Evolutionary conservation across 2,888 invertebrate species (phyloP), one percentile per base, ranked within the genome.

Genomic region (Xanthorhoe spadicearia): DNA sequence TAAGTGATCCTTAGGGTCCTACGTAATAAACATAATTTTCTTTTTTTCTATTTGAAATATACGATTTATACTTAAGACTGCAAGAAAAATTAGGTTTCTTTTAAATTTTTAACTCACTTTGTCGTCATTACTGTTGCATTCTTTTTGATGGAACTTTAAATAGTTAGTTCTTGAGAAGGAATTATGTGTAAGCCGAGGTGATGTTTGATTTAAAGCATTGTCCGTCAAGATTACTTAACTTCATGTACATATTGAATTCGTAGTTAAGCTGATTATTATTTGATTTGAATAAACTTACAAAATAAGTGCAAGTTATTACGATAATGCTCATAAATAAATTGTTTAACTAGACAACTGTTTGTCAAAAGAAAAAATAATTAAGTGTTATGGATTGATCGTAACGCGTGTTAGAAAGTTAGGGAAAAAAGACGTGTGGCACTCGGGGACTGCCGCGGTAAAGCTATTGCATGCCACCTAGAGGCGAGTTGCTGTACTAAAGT

Each of bases 301-400:
- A 17, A 9, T 61, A 46, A 46, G 46, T n/a, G 32, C 49, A 7
- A 52, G 43, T 54, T 61, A 61, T 46, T 74, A 78, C 74, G 76
- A 75, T 82, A 32, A 17, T 15, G 48, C 17, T 17, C 8, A 7
- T 15, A 48, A 17, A 48, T 43, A 43, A 13, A 43, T 43, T 43
- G 13, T 13, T 43, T 43, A 38, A 10, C 13, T 2, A 0, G 38
- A 43, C 38, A 13, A 43, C 38, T 23, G 23, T 23, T 43, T 43
- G 13, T 13, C 38, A 43, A 32, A 3, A 13, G 13, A 43, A 43
- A 13, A 43, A 3, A 43, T 43, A 43, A 9, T 38, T 43, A 43
- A 6, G 32, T 32, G 6, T 38, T 8, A 38, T 38, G 38, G 10
- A 43, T 7, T 23, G 23, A 23, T 23, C 1, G 23, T 23, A 23